Base-by-base conservation (phyloP, 1,140 invertebrate species). In the Thaumatotibia leucotreta region DNA sequence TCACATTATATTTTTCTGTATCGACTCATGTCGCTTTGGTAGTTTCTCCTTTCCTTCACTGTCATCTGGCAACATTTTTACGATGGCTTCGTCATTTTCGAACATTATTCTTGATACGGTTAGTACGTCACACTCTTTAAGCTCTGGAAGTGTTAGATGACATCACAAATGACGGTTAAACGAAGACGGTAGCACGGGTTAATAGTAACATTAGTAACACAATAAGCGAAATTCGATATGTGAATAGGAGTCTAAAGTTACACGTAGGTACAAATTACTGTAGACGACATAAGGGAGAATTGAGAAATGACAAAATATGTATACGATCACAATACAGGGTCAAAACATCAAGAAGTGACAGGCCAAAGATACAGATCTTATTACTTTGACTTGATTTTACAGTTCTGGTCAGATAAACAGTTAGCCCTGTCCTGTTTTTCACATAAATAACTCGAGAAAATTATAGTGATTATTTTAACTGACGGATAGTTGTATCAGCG, bases 1-100 rank as follows among this genome's bases (percentile, higher is more conserved):
- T 88, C 72, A 88, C 87, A 86, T 79, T 45, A 89, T 82, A 67
- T 75, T 88, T 62, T 88, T 89, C 70, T 83, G 83, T 23, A 87
- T 75, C 5, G 87, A 88, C 64, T 90, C 79, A 27, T 82, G 78
- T 24, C 75, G 72, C n/a, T 52, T 65, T 4, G 66, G 63, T 14
- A 62, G 71, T 14, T 72, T 73, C 17, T 52, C 66, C 62, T 62
- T 80, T 83, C 5, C 73, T 69, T 74, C 72, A 39, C 69, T 72
- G 4, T 84, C 80, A n/a, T 83, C 73, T 82, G 84, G 70, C 61
- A 88, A 80, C 79, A 90, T 86, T 75, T 82, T 85, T 58, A 86
- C 70, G 24, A 76, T 64, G 4, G 79, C 69, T 73, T 87, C 86
- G 66, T 87, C 81, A 72, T 73, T 66, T 11, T 87, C 82, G 4